Conservation (phyloP, 2,797 vertebrate genomes). For the Heliangelus exortis region DNA sequence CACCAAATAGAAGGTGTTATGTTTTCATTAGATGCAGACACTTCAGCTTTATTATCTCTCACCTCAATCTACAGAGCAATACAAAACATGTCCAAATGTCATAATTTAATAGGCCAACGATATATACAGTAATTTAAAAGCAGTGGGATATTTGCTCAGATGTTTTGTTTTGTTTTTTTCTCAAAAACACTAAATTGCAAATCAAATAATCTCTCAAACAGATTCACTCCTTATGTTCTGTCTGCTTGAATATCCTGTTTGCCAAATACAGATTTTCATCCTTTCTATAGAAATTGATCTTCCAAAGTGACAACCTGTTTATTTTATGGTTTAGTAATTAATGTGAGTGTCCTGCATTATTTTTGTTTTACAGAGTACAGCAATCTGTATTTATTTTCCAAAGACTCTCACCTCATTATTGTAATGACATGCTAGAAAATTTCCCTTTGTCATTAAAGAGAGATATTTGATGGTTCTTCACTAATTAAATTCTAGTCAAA, state of each 20-base stretch:
- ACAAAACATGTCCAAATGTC: conserved; percentile 24
- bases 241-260: background rate
- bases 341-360: background rate
- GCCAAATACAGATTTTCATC: background rate
- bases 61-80: background rate
- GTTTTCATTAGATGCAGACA: conserved; percentile 47
- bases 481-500: background rate
- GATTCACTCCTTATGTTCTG: background rate
- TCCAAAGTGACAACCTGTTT: background rate
- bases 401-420: background rate
- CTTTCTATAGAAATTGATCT: background rate
- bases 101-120: background rate
- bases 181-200: background rate
- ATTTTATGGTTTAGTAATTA: conserved; percentile 19
- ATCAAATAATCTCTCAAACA: background rate
- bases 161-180: background rate
- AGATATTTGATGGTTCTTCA: background rate
- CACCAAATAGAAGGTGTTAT: conserved; percentile 16
- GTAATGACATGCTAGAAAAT: background rate
- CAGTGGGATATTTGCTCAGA: background rate
- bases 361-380: background rate
- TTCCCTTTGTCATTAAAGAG: background rate
- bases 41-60: conserved; percentile 25
- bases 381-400: background rate
- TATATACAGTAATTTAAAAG: background rate